These are phyloP conservation scores for Ophiodon elongatus DNA, from an alignment of 2,113 vertebrate species.

Conservation along the genomic window DNA sequence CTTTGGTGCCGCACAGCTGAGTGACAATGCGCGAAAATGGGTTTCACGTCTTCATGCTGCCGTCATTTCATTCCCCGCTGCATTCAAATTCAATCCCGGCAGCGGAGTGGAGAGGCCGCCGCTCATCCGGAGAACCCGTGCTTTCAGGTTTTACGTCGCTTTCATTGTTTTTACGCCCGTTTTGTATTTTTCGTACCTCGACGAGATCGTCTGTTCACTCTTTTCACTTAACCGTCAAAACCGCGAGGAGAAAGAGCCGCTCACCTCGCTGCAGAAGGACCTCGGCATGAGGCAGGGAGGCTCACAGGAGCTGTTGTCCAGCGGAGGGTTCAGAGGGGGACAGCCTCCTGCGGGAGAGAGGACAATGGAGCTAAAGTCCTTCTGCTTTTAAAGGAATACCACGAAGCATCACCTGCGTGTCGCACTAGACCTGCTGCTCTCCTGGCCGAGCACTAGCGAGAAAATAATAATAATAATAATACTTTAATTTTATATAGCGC, in stretches of 20 bases:
- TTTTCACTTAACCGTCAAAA: neutral
- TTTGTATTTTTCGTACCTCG: neutral
- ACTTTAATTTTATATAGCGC: no score
- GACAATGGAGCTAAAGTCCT: constrained; percentile 30
- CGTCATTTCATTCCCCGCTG: constrained; percentile 39
- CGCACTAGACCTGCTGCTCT: no score
- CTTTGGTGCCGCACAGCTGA: constrained; percentile 15
- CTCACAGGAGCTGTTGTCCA: constrained; percentile 91
- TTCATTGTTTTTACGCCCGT: constrained; percentile 26
- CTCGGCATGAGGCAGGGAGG: constrained; percentile 91
- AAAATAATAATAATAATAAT: no score
- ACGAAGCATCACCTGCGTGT: neutral
- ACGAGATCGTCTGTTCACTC: neutral
- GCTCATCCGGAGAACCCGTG: constrained; percentile 27
- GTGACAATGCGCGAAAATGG: constrained; percentile 33
- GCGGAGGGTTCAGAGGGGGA: constrained; percentile 86
- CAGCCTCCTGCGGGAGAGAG: constrained; percentile 90
- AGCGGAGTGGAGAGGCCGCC: constrained; percentile 4
- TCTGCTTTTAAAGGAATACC: neutral
- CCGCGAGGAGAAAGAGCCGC: constrained; percentile 47
- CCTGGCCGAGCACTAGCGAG: neutral
- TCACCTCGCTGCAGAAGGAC: constrained; percentile 94
- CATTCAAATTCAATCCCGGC: constrained; percentile 46
- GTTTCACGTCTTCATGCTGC: constrained; percentile 46
- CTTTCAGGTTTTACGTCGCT: neutral